These are phyloP conservation scores for Otocyon megalotis DNA, from an alignment of 2,113 vertebrate genomes.

Conservation along the genomic window DNA sequence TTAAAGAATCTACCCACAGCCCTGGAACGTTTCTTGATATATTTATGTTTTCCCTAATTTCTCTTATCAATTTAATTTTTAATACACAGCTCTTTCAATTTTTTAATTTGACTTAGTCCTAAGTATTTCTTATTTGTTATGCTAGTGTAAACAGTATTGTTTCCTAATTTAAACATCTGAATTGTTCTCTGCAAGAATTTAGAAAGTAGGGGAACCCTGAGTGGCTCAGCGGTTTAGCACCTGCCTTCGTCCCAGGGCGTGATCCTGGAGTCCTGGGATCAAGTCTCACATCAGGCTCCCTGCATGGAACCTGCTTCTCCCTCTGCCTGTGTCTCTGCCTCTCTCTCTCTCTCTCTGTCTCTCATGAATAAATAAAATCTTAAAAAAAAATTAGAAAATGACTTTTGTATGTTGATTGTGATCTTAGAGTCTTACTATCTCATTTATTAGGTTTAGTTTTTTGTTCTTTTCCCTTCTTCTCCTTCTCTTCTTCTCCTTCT, in stretches of 20 bases:
- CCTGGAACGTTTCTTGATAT: neutral
- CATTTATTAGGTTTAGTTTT: neutral
- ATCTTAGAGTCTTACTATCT: neutral
- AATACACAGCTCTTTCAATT: neutral
- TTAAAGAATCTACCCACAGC: neutral
- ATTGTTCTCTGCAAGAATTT: neutral
- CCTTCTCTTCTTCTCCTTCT: neutral
- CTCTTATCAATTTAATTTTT: neutral
- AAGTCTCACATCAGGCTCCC: too few relatives aligned
- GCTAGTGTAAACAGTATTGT: neutral
- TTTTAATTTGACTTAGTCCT: neutral
- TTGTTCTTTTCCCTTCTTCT: neutral
- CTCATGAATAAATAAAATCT: too few relatives aligned
- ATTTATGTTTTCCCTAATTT: slow-evolving; percentile 27
- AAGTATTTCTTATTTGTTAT: neutral
- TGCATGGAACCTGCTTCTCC: too few relatives aligned
- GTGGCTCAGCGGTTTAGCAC: too few relatives aligned
- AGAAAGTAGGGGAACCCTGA: neutral
- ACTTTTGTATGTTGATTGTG: neutral
- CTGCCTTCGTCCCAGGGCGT: too few relatives aligned
- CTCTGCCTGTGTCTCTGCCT: too few relatives aligned
- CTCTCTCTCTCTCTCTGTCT: too few relatives aligned
- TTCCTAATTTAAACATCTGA: neutral
- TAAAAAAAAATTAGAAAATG: neutral
- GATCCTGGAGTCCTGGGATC: too few relatives aligned